These are phyloP conservation scores for Cacatua alba DNA, from an alignment of 2,113 vertebrate species.

Conservation along the genomic window DNA sequence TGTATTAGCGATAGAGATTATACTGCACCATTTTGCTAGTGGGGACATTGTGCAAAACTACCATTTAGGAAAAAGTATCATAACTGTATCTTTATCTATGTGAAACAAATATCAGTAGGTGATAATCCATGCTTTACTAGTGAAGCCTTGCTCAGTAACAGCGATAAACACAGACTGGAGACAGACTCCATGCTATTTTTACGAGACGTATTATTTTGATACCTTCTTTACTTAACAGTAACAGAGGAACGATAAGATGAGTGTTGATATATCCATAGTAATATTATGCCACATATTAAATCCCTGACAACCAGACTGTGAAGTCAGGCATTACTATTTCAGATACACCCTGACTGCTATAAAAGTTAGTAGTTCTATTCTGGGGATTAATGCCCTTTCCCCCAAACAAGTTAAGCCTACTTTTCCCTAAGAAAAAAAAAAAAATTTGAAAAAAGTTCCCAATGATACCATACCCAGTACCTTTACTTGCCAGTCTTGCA, in stretches of 20 bases:
- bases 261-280: conserved; percentile 23
- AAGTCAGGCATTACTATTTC: neutral
- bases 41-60: neutral
- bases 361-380: neutral
- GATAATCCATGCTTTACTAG: neutral
- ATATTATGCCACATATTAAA: conserved; percentile 28
- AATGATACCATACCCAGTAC: neutral
- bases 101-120: neutral
- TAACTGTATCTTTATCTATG: neutral
- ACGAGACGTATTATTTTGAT: conserved; percentile 2
- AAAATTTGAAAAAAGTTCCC: neutral
- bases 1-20: neutral
- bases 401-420: neutral
- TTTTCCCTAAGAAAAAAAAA: neutral
- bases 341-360: neutral
- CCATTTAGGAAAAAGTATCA: neutral
- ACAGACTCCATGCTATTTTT: conserved; percentile 34
- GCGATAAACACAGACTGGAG: neutral
- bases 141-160: neutral
- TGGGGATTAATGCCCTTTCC: neutral
- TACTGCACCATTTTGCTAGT: neutral
- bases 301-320: conserved; percentile 16
- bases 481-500: neutral
- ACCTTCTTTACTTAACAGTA: neutral
- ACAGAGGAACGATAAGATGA: neutral